phyloP scores from a whole-genome alignment of 2,888 invertebrate genomes.

The Geotrupes spiniger region DNA sequence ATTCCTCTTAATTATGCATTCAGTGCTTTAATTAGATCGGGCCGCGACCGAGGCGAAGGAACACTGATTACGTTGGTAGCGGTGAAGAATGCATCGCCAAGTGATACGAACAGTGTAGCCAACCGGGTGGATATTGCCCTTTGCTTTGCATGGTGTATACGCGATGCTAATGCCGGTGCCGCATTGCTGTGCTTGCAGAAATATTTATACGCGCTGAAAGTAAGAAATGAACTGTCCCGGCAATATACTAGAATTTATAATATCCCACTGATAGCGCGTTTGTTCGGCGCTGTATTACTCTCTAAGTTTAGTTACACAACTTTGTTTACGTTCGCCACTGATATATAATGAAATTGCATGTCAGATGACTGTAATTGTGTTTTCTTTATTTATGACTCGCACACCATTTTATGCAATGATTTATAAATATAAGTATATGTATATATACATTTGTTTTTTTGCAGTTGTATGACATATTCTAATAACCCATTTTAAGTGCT shows the following conservation, averaged over 20 bases:
- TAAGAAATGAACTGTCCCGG: conserved; percentile 2
- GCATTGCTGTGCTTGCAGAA: conserved; percentile 29
- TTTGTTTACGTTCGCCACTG: too few species aligned
- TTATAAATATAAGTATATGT: too few species aligned
- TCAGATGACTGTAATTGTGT: too few species aligned
- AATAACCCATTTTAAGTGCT: too few species aligned
- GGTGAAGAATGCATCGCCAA: conserved; percentile 8
- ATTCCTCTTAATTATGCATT: conserved; percentile 31
- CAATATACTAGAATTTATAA: conserved; percentile 1
- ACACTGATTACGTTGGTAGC: conserved; percentile 23
- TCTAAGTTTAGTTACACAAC: too few species aligned
- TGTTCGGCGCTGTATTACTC: too few species aligned
- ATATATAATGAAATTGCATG: too few species aligned
- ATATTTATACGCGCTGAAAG: background rate
- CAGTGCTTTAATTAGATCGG: conserved; percentile 31
- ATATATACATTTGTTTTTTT: too few species aligned
- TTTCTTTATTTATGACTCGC: too few species aligned
- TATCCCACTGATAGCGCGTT: too few species aligned
- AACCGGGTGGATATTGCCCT: conserved; percentile 7
- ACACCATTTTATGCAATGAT: too few species aligned
- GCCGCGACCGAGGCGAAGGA: conserved; percentile 23
- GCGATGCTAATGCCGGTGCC: conserved; percentile 34
- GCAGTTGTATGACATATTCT: too few species aligned
- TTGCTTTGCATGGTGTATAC: conserved; percentile 30
- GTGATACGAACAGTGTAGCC: conserved; percentile 1